Percentiles rank a stretch among this genome's conserved stretches.
These are phyloP conservation scores for Rhopalosiphum padi DNA, from an alignment of 1,140 invertebrate genomes.

Conservation along the genomic window DNA sequence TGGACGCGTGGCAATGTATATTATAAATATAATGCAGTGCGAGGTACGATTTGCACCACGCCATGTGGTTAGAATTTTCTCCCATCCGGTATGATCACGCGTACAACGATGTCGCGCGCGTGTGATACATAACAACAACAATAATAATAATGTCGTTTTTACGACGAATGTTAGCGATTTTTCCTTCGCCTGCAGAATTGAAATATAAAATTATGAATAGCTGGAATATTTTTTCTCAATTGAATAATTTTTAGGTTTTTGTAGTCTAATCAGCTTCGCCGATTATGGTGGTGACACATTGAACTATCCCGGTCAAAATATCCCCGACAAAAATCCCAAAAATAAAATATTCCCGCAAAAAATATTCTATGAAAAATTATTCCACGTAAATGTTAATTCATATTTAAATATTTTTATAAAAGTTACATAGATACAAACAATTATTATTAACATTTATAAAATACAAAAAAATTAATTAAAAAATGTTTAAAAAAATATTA, in stretches of 20 bases:
- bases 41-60: neutral
- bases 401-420: too few relatives aligned
- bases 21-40: neutral
- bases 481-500: too few relatives aligned
- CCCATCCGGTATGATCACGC: neutral
- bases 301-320: too few relatives aligned
- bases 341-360: too few relatives aligned
- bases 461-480: too few relatives aligned
- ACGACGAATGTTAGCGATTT: neutral
- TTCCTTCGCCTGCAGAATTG: neutral
- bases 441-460: too few relatives aligned
- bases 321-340: too few relatives aligned
- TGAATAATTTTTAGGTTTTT: neutral
- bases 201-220: neutral
- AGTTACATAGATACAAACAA: too few relatives aligned
- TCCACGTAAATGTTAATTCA: too few relatives aligned
- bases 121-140: neutral
- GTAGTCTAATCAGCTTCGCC: neutral
- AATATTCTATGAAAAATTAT: too few relatives aligned
- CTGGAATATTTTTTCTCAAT: neutral
- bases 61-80: neutral
- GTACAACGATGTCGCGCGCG: neutral
- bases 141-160: neutral
- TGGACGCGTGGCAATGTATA: neutral
- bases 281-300: too few relatives aligned